Base-by-base conservation (phyloP, 2,113 vertebrate species). In the Odobenus rosmarus region DNA sequence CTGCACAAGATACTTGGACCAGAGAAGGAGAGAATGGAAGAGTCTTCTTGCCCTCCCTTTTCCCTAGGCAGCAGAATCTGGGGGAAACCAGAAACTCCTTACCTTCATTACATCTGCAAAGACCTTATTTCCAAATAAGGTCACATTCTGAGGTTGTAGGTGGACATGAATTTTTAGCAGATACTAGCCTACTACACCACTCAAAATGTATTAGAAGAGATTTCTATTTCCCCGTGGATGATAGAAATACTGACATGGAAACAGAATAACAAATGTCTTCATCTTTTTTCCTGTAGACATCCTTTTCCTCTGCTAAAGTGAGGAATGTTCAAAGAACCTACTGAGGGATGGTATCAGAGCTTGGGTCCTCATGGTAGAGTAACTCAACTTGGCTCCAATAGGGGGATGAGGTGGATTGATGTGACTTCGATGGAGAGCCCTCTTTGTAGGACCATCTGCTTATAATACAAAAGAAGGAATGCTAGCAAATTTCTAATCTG, bases 361-460 rank as follows among this genome's bases (percentile, higher is more conserved):
- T 49, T 0, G 0, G 1, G n/a, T 71, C 61, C 72, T 42, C 46
- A 4, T 0, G 1, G 7, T 39, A 16, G 31, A 88, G 26, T 55
- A 53, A 81, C 61, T 84, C 51, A 62, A 24, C 12, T 62, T 42
- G 31, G 49, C 19, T 80, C 46, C 53, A 51, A 28, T 4, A 14
- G 3, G 53, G 36, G 21, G 39, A 24, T 28, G 31, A 92, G 21
- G 26, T 6, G 53, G 19, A 14, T 18, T 16, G 24, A 5, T 64
- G 21, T 24, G 15, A 59, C 31, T 16, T 28, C 2, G 14, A 18
- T 6, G 1, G 9, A 53, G 26, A 55, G 1, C 31, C 4, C 16
- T 94, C 3, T 64, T 19, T 59, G 53, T 42, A 28, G 3, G 80
- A 49, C 6, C n/a, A 18, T 31, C 36, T 80, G 36, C 36, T 89